These are phyloP conservation scores for Sebastes flavidus DNA, from an alignment of 2,797 vertebrate species.

Conservation along the genomic window DNA sequence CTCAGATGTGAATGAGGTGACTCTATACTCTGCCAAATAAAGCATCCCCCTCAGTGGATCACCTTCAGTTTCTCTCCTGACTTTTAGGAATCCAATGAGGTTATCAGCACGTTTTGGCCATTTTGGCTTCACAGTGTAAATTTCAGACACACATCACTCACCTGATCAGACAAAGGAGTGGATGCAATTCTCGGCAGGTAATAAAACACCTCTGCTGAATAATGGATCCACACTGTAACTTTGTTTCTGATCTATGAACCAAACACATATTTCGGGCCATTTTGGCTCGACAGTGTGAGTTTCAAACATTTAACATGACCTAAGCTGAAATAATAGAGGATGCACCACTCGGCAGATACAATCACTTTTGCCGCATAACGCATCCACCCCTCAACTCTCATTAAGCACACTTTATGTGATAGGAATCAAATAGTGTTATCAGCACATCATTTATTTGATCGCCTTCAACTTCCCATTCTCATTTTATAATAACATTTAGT, in stretches of 20 bases:
- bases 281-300: neutral
- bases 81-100: neutral
- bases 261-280: neutral
- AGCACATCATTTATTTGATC: neutral
- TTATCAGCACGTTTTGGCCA: neutral
- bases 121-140: neutral
- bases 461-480: neutral
- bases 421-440: neutral
- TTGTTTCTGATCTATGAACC: neutral
- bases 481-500: neutral
- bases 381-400: neutral
- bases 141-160: neutral
- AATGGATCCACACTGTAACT: neutral
- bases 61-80: neutral
- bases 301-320: neutral
- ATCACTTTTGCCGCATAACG: neutral
- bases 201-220: neutral
- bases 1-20: neutral
- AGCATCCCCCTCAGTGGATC: neutral
- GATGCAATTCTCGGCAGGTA: neutral
- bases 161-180: neutral
- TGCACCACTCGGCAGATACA: neutral
- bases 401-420: neutral
- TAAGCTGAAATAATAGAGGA: neutral
- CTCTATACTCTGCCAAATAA: neutral